Evolutionary conservation across 2,113 vertebrate species (phyloP).

Genomic region (Elephas maximus): DNA sequence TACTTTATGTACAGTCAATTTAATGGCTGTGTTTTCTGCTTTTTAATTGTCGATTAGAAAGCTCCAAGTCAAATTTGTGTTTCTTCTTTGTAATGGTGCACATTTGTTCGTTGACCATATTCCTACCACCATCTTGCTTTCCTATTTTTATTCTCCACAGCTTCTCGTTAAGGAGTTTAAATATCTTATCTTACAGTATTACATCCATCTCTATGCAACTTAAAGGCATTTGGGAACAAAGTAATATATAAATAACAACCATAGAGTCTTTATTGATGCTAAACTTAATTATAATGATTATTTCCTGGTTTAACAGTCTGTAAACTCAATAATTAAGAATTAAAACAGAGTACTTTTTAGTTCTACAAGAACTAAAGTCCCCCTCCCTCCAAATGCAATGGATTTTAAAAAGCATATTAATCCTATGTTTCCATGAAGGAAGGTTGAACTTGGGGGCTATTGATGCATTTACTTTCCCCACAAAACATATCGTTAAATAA

Average conservation of each 20-base stretch:
- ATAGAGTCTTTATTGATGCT: not conserved
- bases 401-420: not conserved
- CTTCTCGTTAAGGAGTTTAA: not conserved
- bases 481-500: not conserved
- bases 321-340: conserved; percentile 26
- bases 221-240: not conserved
- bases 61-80: not conserved
- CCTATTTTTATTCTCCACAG: not conserved
- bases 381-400: not conserved
- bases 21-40: not conserved
- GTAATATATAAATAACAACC: not conserved
- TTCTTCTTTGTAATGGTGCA: not conserved
- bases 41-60: not conserved
- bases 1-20: not conserved
- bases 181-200: not conserved
- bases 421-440: not conserved
- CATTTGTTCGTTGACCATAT: not conserved
- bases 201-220: not conserved
- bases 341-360: not conserved
- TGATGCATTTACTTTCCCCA: not conserved
- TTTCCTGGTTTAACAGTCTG: not conserved
- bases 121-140: not conserved
- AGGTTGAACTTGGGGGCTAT: not conserved
- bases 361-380: not conserved
- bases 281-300: not conserved